These are phyloP conservation scores for Hyaena hyaena DNA, from an alignment of 2,113 vertebrate genomes.

Conservation along the genomic window DNA sequence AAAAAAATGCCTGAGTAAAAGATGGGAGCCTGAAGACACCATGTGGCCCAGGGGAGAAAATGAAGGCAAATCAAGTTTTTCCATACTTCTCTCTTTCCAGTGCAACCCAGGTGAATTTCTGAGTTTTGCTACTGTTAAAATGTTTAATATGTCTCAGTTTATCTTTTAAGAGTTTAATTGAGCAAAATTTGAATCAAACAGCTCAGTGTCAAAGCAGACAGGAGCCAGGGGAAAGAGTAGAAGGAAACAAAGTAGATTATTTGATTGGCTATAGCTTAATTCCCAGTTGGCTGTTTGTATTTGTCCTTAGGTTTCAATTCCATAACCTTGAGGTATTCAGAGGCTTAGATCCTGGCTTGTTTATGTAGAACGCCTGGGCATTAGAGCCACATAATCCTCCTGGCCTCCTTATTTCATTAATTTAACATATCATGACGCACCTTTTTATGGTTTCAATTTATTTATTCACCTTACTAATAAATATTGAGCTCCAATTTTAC, in stretches of 20 bases:
- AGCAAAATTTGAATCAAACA: not conserved
- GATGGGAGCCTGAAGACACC: no score
- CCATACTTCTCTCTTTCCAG: not conserved
- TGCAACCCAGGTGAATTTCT: not conserved
- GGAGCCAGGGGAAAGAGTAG: not conserved
- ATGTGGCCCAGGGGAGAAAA: accelerated
- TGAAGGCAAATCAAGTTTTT: not conserved
- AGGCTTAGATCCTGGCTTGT: not conserved
- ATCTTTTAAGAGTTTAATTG: not conserved
- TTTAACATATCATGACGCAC: not conserved
- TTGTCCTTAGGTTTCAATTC: not conserved
- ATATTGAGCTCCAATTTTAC: not conserved
- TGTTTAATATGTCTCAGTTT: not conserved
- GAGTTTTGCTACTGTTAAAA: not conserved
- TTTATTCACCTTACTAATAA: not conserved
- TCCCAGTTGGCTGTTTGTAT: no score
- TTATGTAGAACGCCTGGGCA: not conserved
- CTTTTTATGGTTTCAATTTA: not conserved
- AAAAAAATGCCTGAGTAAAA: accelerated
- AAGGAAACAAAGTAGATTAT: not conserved
- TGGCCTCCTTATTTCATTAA: not conserved
- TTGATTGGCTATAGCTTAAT: not conserved
- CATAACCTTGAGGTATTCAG: not conserved
- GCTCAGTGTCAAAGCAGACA: not conserved
- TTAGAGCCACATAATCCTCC: not conserved